Conservation (phyloP, 2,113 vertebrate species). For the Ia io region DNA sequence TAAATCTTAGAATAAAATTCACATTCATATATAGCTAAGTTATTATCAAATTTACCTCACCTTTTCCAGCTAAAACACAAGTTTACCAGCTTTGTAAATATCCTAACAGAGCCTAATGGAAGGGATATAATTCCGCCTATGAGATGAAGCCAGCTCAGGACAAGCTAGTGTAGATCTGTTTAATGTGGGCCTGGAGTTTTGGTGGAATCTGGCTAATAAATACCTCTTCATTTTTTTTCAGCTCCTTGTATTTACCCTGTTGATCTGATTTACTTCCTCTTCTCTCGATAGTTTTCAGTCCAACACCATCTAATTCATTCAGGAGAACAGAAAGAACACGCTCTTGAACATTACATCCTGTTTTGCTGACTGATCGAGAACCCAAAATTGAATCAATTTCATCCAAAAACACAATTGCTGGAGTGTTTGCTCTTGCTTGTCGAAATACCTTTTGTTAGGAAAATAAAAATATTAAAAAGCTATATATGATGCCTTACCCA, state of each 20-base stretch:
- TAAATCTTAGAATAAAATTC: conserved; percentile 2
- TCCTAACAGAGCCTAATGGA: background rate
- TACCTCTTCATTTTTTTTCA: conserved; percentile 80
- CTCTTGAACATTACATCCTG: conserved; percentile 85
- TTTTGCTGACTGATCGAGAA: conserved; percentile 81
- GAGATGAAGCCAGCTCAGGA: background rate
- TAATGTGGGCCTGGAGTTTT: background rate
- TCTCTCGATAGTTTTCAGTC: conserved; percentile 89
- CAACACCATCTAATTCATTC: conserved; percentile 95
- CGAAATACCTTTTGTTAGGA: conserved; percentile 87
- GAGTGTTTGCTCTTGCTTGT: conserved; percentile 92
- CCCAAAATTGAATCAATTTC: conserved; percentile 96
- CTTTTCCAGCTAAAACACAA: background rate
- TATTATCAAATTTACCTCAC: background rate
- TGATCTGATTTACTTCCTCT: conserved; percentile 82
- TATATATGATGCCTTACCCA: background rate
- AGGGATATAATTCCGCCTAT: background rate
- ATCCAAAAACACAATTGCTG: conserved; percentile 95
- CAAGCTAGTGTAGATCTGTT: background rate
- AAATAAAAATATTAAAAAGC: conserved; percentile 39
- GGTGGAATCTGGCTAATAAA: background rate
- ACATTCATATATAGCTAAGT: background rate
- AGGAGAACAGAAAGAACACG: conserved; percentile 94
- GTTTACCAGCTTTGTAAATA: background rate
- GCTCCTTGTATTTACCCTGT: conserved; percentile 79